A percentile compares a stretch with the other conserved stretches of the same genome.
These are phyloP conservation scores for Philaethria dido DNA, from an alignment of 2,888 invertebrate species.

Conservation along the genomic window DNA sequence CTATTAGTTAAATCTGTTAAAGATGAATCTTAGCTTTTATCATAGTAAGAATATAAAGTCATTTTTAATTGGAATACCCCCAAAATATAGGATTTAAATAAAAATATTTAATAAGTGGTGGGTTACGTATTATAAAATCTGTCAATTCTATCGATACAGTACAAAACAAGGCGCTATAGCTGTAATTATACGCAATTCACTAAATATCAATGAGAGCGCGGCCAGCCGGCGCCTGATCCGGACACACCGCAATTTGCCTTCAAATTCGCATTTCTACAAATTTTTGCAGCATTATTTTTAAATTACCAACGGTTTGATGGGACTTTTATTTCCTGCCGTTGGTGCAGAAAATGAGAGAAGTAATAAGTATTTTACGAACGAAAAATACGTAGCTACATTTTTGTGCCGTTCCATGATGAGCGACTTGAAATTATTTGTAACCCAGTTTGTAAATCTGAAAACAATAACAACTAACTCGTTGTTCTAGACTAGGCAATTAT, in stretches of 20 bases:
- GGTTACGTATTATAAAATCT: neutral
- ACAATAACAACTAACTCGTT: slow-evolving; percentile 5
- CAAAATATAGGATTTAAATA: too few species aligned
- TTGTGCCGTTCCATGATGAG: slow-evolving; percentile 55
- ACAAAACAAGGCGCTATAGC: neutral
- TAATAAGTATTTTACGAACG: slow-evolving; percentile 61
- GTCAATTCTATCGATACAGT: neutral
- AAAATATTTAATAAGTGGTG: neutral
- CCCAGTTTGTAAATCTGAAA: slow-evolving; percentile 17
- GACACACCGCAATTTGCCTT: slow-evolving; percentile 67
- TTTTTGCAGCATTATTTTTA: slow-evolving; percentile 79
- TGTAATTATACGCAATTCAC: slow-evolving; percentile 21
- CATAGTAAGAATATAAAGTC: too few species aligned
- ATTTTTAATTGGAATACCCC: too few species aligned
- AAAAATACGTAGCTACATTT: slow-evolving; percentile 52
- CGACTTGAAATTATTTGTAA: slow-evolving; percentile 34
- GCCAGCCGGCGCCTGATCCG: slow-evolving; percentile 56
- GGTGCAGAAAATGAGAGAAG: slow-evolving; percentile 74
- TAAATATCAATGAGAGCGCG: slow-evolving; percentile 37
- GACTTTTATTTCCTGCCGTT: slow-evolving; percentile 77
- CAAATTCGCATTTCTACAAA: slow-evolving; percentile 68
- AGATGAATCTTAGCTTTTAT: too few species aligned
- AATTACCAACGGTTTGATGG: slow-evolving; percentile 77
- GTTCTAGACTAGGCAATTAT: slow-evolving; percentile 10
- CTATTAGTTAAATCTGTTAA: too few species aligned